Evolutionary conservation across 2,797 vertebrate species (phyloP).

Genomic region (Premnoplex brunnescens): DNA sequence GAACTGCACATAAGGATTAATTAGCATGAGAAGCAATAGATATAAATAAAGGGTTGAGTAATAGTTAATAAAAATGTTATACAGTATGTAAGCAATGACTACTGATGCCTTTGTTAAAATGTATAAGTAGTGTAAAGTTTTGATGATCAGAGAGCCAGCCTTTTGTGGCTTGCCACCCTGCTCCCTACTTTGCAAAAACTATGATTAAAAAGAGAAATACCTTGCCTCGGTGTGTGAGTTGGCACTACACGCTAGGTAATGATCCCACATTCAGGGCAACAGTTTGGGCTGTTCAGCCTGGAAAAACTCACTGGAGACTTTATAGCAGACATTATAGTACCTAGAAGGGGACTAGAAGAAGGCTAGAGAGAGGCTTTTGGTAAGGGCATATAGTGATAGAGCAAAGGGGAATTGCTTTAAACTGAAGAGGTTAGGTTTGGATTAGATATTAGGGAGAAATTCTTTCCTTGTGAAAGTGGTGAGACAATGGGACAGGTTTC

Average conservation of each 20-base stretch:
- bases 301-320: not conserved
- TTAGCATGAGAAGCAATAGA: not conserved
- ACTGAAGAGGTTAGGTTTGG: not conserved
- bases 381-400: not conserved
- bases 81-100: not conserved
- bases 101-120: not conserved
- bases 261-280: not conserved
- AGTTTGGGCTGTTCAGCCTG: not conserved
- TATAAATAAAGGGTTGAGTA: not conserved
- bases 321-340: not conserved
- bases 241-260: not conserved
- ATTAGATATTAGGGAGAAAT: not conserved
- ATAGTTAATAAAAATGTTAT: not conserved
- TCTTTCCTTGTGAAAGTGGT: not conserved
- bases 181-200: not conserved
- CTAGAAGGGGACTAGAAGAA: not conserved
- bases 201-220: not conserved
- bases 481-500: not conserved
- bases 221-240: not conserved
- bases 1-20: accelerated
- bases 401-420: not conserved
- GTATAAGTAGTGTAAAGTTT: not conserved
- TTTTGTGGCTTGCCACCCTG: not conserved
- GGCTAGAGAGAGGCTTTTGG: not conserved
- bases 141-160: not conserved